These are phyloP conservation scores for Petrophora chlorosata DNA, from an alignment of 2,888 invertebrate species.

Conservation along the genomic window DNA sequence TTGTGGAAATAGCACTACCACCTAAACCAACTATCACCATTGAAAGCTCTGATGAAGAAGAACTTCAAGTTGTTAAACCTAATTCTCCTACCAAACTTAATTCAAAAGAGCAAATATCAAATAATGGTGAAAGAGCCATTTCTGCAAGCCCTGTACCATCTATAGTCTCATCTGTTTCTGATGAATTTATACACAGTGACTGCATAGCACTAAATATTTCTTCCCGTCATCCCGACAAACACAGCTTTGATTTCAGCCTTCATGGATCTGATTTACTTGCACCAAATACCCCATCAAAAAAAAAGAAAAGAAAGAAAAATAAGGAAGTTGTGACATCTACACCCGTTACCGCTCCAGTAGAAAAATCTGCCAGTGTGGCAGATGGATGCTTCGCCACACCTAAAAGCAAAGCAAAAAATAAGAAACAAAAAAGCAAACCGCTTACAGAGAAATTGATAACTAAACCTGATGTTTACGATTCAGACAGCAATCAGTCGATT, in stretches of 20 bases:
- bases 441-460: conserved; percentile 68
- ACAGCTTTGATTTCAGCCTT: conserved; percentile 77
- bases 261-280: conserved; percentile 74
- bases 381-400: conserved; percentile 77
- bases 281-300: conserved; percentile 64
- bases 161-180: conserved; percentile 76
- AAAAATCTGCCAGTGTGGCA: conserved; percentile 38
- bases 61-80: conserved; percentile 50
- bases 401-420: conserved; percentile 75
- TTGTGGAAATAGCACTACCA: conserved; percentile 73
- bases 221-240: conserved; percentile 61
- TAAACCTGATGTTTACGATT: conserved; percentile 82
- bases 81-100: conserved; percentile 39
- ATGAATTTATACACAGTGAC: conserved; percentile 78
- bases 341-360: conserved; percentile 42
- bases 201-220: conserved; percentile 79
- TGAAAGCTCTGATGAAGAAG: conserved; percentile 79
- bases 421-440: conserved; percentile 66
- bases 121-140: conserved; percentile 51
- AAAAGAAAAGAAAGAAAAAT: conserved; percentile 71
- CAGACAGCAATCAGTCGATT: conserved; percentile 79
- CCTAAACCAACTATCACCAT: conserved; percentile 77
- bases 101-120: conserved; percentile 41
- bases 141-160: conserved; percentile 77
- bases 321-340: conserved; percentile 64